Conservation (phyloP, 2,888 invertebrate species). For the Anagyrus pseudococci region DNA sequence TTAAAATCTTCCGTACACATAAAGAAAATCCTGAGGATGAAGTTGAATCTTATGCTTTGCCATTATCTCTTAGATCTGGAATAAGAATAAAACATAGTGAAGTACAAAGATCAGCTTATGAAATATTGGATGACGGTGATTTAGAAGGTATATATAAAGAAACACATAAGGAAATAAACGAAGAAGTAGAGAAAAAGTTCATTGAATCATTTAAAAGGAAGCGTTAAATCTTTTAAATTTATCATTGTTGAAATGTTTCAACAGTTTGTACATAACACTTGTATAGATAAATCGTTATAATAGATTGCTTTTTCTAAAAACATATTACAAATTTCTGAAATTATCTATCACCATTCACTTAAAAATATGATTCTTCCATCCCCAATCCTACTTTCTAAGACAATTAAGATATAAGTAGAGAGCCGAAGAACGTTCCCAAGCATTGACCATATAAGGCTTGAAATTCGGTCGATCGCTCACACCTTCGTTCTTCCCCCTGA, state of each 20-base stretch:
- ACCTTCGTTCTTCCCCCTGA: no score
- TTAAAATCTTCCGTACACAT: background rate
- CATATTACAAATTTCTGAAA: background rate
- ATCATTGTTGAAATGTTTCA: background rate
- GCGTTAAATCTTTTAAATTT: background rate
- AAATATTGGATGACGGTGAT: background rate
- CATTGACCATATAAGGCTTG: slow-evolving; percentile 40
- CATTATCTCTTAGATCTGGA: background rate
- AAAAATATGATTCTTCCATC: no score
- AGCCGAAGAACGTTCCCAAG: background rate
- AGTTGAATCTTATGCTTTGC: background rate
- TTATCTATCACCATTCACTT: no score
- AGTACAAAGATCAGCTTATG: background rate
- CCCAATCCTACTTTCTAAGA: no score
- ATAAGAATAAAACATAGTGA: background rate
- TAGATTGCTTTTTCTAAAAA: background rate
- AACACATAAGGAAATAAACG: background rate
- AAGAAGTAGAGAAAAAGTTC: background rate
- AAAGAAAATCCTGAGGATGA: background rate
- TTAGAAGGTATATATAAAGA: background rate
- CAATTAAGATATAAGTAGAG: no score
- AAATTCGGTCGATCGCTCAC: no score
- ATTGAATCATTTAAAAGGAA: background rate
- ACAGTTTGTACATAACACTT: background rate
- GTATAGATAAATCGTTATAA: no score